Conservation (phyloP, 1,140 invertebrate species). For the Conus betulinus region DNA sequence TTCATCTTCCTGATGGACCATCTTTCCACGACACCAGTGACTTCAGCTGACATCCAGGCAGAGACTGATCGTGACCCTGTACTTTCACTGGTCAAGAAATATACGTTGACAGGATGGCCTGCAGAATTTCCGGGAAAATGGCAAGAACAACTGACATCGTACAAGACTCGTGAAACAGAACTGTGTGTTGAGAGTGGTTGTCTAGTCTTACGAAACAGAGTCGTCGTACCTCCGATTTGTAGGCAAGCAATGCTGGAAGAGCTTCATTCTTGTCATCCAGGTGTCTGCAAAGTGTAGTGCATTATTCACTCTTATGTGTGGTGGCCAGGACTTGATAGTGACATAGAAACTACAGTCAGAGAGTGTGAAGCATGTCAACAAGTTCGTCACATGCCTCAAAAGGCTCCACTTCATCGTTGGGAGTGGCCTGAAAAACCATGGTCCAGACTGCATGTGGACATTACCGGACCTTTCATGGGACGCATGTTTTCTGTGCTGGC, state of each 20-base stretch:
- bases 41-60: neutral
- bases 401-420: slow-evolving; percentile 46
- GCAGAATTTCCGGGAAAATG: too few relatives aligned
- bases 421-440: slow-evolving; percentile 40
- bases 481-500: neutral
- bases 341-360: slow-evolving; percentile 39
- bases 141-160: slow-evolving; percentile 1
- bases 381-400: too few relatives aligned
- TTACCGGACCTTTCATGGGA: slow-evolving; percentile 28
- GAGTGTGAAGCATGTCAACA: slow-evolving; percentile 9
- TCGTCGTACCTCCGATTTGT: slow-evolving; percentile 32
- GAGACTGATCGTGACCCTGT: slow-evolving; percentile 8
- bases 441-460: slow-evolving; percentile 48
- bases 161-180: slow-evolving; percentile 20
- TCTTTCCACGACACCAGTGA: neutral
- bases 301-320: slow-evolving; percentile 44
- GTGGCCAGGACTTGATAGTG: slow-evolving; percentile 50
- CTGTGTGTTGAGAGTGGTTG: slow-evolving; percentile 38
- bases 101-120: too few relatives aligned
- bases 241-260: slow-evolving; percentile 22
- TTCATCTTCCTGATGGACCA: neutral
- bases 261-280: slow-evolving; percentile 41
- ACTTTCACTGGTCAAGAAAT: too few relatives aligned
- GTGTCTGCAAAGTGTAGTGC: slow-evolving; percentile 31
- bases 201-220: slow-evolving; percentile 36